A percentile compares a stretch with the other conserved stretches of the same genome.
phyloP scores from a whole-genome alignment of 2,888 invertebrate genomes.

The Xanthostigma xanthostigma region DNA sequence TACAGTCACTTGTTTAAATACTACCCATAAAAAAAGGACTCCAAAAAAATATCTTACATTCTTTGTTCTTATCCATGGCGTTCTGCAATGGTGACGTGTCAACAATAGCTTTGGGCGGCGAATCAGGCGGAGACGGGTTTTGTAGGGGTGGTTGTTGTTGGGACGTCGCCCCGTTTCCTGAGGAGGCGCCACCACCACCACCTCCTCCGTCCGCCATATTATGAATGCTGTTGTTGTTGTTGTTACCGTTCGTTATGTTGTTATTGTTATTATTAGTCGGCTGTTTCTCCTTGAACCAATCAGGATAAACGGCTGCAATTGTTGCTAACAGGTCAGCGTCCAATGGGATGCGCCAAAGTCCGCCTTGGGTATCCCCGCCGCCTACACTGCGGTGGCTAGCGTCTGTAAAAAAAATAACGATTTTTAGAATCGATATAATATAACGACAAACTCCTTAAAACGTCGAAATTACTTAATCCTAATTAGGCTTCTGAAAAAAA shows the following conservation, averaged over 20 bases:
- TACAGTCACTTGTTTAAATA: no score
- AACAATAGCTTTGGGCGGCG: conserved; percentile 83
- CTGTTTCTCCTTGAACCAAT: conserved; percentile 65
- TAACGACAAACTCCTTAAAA: no score
- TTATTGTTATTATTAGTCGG: conserved; percentile 16
- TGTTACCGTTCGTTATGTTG: conserved; percentile 16
- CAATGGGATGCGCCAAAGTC: conserved; percentile 82
- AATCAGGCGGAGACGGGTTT: conserved; percentile 32
- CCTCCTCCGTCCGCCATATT: conserved; percentile 17
- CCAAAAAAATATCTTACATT: conserved; percentile 59
- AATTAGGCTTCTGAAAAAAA: no score
- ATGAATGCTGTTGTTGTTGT: conserved; percentile 20
- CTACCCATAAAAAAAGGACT: conserved; percentile 3
- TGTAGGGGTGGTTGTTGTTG: conserved; percentile 21
- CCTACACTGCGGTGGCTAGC: conserved; percentile 40
- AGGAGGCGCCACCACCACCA: conserved; percentile 10
- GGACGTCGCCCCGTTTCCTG: conserved; percentile 16
- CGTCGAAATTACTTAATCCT: no score
- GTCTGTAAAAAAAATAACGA: conserved; percentile 39
- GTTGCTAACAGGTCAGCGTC: conserved; percentile 87
- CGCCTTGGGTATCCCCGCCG: conserved; percentile 59
- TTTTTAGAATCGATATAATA: neutral
- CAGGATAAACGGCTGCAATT: conserved; percentile 81
- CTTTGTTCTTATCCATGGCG: conserved; percentile 92
- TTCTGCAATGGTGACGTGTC: conserved; percentile 88